phyloP scores from a whole-genome alignment of 2,888 invertebrate genomes.

The Amblyjoppa fuscipennis region DNA sequence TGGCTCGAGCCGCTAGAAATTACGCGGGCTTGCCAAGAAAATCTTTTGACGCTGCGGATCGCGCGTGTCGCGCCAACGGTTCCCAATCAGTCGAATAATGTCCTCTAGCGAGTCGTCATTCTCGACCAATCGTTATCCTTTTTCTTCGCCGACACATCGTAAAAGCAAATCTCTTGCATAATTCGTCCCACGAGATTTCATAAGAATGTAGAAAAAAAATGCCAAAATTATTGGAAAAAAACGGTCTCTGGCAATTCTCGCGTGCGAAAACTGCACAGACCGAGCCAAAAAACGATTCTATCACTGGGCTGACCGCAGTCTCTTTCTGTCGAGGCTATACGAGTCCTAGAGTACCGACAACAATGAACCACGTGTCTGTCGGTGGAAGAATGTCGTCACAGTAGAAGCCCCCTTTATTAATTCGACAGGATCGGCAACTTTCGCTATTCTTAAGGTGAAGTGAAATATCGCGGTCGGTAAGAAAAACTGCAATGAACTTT shows the following conservation, averaged over 20 bases:
- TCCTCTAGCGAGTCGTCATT: slow-evolving; percentile 1
- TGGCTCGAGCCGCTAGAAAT: slow-evolving; percentile 47
- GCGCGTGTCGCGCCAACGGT: slow-evolving; percentile 38
- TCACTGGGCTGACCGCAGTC: slow-evolving; percentile 19
- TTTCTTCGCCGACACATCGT: background rate
- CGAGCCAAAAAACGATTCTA: slow-evolving; percentile 16
- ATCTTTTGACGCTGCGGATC: slow-evolving; percentile 28
- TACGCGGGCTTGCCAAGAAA: slow-evolving; percentile 34
- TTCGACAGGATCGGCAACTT: no score
- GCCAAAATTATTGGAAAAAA: background rate
- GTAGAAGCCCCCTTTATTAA: no score
- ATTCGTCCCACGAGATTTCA: background rate
- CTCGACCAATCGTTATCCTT: background rate
- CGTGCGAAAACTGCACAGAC: background rate
- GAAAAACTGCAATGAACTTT: no score
- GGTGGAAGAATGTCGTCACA: background rate
- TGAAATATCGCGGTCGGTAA: no score
- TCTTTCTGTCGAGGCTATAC: background rate
- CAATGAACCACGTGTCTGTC: background rate
- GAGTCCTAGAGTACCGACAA: slow-evolving; percentile 1
- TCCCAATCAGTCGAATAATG: slow-evolving; percentile 32
- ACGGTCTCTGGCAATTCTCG: background rate
- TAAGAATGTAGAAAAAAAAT: background rate
- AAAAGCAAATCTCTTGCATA: background rate
- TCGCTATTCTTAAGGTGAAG: no score